These are phyloP conservation scores for Hemiprocne comata DNA, from an alignment of 2,113 vertebrate genomes.

Conservation along the genomic window DNA sequence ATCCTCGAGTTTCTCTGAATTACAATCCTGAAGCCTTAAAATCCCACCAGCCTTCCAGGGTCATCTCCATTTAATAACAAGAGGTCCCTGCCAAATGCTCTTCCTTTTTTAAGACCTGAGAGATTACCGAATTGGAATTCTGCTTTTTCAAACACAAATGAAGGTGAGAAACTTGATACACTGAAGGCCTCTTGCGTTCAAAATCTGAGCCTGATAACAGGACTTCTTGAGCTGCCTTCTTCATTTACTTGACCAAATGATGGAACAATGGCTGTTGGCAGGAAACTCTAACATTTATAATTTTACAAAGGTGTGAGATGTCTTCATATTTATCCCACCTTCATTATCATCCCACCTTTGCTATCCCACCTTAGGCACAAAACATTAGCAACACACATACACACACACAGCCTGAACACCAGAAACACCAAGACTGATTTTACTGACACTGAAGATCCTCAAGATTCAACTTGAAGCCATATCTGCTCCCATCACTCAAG, in stretches of 20 bases:
- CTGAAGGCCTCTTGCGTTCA: background rate
- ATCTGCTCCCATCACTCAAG: background rate
- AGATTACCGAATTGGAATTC: background rate
- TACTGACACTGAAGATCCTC: background rate
- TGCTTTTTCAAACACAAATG: background rate
- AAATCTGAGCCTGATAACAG: background rate
- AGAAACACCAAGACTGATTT: background rate
- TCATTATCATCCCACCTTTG: background rate
- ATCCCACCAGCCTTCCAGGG: background rate
- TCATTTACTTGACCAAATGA: background rate
- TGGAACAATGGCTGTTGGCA: background rate
- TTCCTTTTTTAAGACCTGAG: background rate
- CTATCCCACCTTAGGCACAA: background rate
- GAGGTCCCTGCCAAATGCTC: background rate
- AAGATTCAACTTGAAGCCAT: background rate
- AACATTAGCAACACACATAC: background rate
- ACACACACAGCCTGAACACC: background rate
- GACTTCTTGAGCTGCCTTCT: background rate
- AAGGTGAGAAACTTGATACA: accelerated
- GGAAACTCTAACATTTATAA: background rate
- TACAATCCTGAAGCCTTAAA: background rate
- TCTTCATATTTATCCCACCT: background rate
- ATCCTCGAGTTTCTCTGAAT: background rate
- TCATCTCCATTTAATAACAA: background rate
- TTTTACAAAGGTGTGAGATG: background rate